A percentile compares a stretch with the other conserved stretches of the same genome.
These are phyloP conservation scores for Hyppa rectilinea DNA, from an alignment of 2,888 invertebrate species.

Conservation along the genomic window DNA sequence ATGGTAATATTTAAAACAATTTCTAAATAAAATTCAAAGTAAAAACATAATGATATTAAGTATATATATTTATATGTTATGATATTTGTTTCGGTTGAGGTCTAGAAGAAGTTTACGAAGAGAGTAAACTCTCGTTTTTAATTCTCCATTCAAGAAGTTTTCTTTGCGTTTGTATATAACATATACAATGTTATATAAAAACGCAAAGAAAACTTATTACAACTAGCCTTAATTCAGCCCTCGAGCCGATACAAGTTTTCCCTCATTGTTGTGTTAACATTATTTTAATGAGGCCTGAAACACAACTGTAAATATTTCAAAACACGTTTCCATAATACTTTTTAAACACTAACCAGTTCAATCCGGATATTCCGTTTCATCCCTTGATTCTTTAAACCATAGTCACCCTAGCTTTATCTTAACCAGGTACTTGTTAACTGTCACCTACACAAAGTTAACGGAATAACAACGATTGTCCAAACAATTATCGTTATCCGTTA, in stretches of 20 bases:
- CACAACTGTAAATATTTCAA: background rate
- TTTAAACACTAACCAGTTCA: background rate
- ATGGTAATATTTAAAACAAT: no score
- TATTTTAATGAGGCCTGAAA: background rate
- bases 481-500: constrained; percentile 65
- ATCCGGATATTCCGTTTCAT: background rate
- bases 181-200: no score
- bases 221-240: background rate
- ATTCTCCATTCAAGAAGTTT: background rate
- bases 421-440: constrained; percentile 56
- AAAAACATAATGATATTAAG: no score
- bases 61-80: no score
- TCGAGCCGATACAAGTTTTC: background rate
- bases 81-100: no score
- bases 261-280: background rate
- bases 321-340: background rate
- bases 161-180: no score
- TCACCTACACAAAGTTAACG: constrained; percentile 59
- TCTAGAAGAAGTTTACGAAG: background rate
- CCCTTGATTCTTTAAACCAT: background rate
- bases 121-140: background rate
- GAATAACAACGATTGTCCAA: constrained; percentile 65
- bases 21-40: no score
- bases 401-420: constrained; percentile 35
- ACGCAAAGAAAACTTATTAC: no score